Conservation (phyloP, 2,888 invertebrate genomes). For the Pseudococcus viburni region DNA sequence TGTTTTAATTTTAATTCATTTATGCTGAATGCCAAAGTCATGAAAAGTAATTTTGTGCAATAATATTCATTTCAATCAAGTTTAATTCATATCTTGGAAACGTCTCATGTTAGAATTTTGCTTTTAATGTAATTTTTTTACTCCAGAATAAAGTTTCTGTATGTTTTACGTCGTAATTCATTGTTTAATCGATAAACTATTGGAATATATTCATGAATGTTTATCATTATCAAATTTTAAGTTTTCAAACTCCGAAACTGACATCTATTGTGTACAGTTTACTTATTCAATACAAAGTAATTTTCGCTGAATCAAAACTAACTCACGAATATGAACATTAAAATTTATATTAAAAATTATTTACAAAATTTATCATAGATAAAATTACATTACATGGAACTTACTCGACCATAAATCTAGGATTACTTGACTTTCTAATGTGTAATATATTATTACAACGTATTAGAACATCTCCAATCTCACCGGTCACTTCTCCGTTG, state of each 20-base stretch:
- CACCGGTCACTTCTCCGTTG: constrained; percentile 92
- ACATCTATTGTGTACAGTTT: no score
- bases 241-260: no score
- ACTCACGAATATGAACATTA: not conserved
- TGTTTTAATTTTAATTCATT: not conserved
- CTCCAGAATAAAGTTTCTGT: not conserved
- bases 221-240: not conserved
- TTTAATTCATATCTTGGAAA: not conserved
- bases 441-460: constrained; percentile 96
- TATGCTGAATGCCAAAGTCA: not conserved
- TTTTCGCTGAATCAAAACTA: not conserved
- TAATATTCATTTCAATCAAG: not conserved
- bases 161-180: not conserved
- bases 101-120: not conserved
- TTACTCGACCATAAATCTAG: constrained; percentile 65
- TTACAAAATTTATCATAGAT: not conserved
- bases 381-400: not conserved
- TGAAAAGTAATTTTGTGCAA: not conserved
- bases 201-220: not conserved
- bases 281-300: not conserved
- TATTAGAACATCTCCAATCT: constrained; percentile 96
- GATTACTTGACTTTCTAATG: constrained; percentile 75
- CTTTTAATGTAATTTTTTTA: not conserved
- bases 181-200: not conserved
- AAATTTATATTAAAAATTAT: constrained; percentile 2